Evolutionary conservation across 1,140 invertebrate species (phyloP).

Genomic region (Venturia canescens): DNA sequence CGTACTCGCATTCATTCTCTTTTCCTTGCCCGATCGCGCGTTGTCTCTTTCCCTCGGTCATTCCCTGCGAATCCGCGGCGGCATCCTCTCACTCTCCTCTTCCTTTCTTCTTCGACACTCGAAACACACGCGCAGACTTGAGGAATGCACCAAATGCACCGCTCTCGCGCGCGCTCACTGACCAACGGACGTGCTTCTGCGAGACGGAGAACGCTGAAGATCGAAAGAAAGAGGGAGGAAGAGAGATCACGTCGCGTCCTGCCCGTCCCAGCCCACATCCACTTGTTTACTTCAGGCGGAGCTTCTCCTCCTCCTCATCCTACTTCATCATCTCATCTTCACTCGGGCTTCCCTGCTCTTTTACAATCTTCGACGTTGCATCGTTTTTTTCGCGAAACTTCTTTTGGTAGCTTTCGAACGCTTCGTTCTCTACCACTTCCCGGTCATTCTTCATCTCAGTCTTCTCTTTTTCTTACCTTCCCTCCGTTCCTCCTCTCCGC

Average conservation of each 20-base stretch:
- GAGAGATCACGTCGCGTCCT: conserved; percentile 51
- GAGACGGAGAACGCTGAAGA: too few species aligned
- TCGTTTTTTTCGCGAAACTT: conserved; percentile 36
- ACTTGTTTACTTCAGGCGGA: conserved; percentile 70
- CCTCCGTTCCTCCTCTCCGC: not conserved
- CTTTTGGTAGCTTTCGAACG: conserved; percentile 33
- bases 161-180: conserved; percentile 56
- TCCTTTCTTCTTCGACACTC: conserved; percentile 38
- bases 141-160: conserved; percentile 73
- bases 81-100: conserved; percentile 21
- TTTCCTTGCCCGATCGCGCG: conserved; percentile 4
- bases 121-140: conserved; percentile 59
- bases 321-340: conserved; percentile 24
- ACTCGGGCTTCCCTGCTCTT: not conserved
- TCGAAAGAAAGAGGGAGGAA: not conserved
- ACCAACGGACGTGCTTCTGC: conserved; percentile 48
- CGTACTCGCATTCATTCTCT: conserved; percentile 25
- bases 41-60: conserved; percentile 30
- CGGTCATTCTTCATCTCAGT: conserved; percentile 48
- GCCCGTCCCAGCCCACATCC: conserved; percentile 54
- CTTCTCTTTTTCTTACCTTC: not conserved
- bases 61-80: conserved; percentile 24
- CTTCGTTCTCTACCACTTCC: conserved; percentile 44
- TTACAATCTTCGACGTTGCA: not conserved
- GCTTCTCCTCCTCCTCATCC: conserved; percentile 40